phyloP scores from a whole-genome alignment of 2,113 vertebrate species.

The Zosterops pallidus region DNA sequence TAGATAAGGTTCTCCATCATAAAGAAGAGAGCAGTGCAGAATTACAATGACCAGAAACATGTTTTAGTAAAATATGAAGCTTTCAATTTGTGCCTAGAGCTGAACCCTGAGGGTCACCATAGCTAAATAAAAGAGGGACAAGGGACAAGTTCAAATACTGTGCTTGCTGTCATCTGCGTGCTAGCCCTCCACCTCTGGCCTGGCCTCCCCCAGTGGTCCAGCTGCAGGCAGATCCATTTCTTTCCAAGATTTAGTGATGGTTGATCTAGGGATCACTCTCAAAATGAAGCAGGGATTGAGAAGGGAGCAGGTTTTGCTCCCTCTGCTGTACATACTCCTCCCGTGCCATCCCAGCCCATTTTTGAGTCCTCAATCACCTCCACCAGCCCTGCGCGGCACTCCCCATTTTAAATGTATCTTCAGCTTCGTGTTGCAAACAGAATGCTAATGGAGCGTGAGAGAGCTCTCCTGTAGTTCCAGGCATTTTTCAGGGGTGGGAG shows the following conservation, averaged over 20 bases:
- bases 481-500: background rate
- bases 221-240: background rate
- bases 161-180: fast-evolving
- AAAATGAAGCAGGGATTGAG: background rate
- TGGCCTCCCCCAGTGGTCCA: background rate
- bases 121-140: background rate
- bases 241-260: background rate
- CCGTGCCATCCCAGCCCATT: background rate
- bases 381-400: background rate
- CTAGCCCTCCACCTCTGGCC: background rate
- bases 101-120: background rate
- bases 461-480: background rate
- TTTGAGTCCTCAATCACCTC: background rate
- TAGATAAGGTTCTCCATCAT: background rate
- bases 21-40: background rate
- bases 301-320: conserved; percentile 41
- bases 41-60: background rate
- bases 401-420: background rate
- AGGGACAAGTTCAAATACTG: background rate
- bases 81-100: fast-evolving
- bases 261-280: background rate
- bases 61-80: background rate
- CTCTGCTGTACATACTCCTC: conserved; percentile 54
- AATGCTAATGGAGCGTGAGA: background rate
- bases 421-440: background rate